phyloP scores from a whole-genome alignment of 1,140 invertebrate genomes.

The Mamestra configurata region DNA sequence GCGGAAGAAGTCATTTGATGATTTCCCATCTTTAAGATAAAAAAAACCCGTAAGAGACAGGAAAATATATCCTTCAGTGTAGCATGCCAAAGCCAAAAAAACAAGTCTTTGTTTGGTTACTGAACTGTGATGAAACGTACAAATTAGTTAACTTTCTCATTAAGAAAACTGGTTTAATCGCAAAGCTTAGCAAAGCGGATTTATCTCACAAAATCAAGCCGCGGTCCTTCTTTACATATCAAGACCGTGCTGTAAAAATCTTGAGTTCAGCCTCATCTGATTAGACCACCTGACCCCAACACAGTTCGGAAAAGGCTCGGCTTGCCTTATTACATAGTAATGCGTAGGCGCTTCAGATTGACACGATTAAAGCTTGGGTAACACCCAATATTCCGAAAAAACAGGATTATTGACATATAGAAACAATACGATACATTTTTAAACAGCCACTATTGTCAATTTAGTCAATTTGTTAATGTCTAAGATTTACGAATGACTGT shows the following conservation, averaged over 20 bases:
- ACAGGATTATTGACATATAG: neutral
- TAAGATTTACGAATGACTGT: slow-evolving; percentile 32
- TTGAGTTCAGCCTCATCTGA: neutral
- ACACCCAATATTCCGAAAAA: neutral
- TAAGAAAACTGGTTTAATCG: too few relatives aligned
- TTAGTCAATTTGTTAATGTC: slow-evolving; percentile 34
- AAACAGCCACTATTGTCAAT: neutral
- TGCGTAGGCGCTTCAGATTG: slow-evolving; percentile 14
- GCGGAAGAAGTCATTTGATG: too few relatives aligned
- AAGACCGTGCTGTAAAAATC: neutral
- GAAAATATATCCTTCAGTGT: too few relatives aligned
- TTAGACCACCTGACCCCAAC: slow-evolving; percentile 14
- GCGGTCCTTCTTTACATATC: neutral
- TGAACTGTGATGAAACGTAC: too few relatives aligned
- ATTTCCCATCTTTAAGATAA: too few relatives aligned
- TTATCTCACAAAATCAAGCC: too few relatives aligned
- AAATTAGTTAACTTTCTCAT: neutral
- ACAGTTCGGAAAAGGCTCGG: slow-evolving; percentile 19
- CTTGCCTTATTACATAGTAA: slow-evolving; percentile 1
- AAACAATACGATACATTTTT: neutral
- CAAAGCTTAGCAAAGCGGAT: too few relatives aligned
- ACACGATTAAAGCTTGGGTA: neutral
- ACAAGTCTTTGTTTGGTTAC: too few relatives aligned
- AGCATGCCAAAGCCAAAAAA: too few relatives aligned
- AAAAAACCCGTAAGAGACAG: too few relatives aligned